Conservation (phyloP, 2,888 invertebrate species). For the Thera britannica region DNA sequence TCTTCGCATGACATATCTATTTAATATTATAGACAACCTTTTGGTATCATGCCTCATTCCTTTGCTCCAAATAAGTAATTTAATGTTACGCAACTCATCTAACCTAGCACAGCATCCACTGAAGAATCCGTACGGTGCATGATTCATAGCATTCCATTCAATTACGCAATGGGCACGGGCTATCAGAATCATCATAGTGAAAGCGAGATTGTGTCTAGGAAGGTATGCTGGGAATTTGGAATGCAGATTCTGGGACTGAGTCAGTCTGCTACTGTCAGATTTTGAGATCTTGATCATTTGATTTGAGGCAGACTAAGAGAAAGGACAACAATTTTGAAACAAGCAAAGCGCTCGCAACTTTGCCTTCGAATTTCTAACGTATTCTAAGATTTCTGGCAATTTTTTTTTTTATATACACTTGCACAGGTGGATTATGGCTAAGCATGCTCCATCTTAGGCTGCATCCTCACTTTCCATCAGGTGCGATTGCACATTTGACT, state of each 20-base stretch:
- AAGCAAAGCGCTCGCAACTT: not conserved
- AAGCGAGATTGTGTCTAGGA: slow-evolving; percentile 45
- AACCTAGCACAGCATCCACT: slow-evolving; percentile 26
- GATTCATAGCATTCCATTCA: slow-evolving; percentile 45
- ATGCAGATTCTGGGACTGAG: slow-evolving; percentile 51
- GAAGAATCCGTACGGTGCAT: slow-evolving; percentile 36
- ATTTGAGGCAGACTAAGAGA: slow-evolving; percentile 17
- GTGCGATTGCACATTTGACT: no score
- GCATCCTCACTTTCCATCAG: no score
- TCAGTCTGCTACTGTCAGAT: slow-evolving; percentile 37
- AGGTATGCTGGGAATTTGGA: slow-evolving; percentile 44
- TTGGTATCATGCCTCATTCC: slow-evolving; percentile 3
- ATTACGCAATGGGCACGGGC: slow-evolving; percentile 48
- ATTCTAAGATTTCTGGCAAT: no score
- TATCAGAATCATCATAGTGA: slow-evolving; percentile 41
- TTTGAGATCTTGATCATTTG: slow-evolving; percentile 34
- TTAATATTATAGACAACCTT: no score
- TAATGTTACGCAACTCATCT: slow-evolving; percentile 28
- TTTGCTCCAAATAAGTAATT: slow-evolving; percentile 31
- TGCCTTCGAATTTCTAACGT: not conserved
- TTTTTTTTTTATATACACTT: no score
- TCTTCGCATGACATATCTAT: no score
- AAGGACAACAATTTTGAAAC: slow-evolving; percentile 7
- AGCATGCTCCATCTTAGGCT: no score
- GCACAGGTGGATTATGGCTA: no score